A percentile compares a stretch with the other conserved stretches of the same genome.
Conservation (phyloP, 2,113 vertebrate genomes). For the Malurus alboscapulatus region DNA sequence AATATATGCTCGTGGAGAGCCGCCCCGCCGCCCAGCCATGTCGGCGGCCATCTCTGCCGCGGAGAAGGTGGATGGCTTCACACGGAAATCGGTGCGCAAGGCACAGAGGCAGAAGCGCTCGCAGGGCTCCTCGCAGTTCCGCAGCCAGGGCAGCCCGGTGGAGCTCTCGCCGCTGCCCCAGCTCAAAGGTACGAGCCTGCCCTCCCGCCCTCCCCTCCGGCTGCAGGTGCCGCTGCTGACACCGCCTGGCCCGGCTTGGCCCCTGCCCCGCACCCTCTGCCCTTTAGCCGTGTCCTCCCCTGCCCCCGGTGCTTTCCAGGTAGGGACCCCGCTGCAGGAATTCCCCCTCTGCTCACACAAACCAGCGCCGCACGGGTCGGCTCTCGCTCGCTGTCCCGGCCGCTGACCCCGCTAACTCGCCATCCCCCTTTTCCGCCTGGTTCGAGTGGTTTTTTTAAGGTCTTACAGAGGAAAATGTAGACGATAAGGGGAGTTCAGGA, state of each 20-base stretch:
- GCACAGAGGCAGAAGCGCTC: constrained; percentile 91
- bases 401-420: background rate
- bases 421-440: background rate
- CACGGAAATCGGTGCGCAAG: constrained; percentile 95
- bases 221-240: constrained; percentile 23
- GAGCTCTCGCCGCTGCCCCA: constrained; percentile 92
- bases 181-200: constrained; percentile 85
- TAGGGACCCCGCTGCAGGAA: background rate
- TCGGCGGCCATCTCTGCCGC: constrained; percentile 89
- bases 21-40: constrained; percentile 56
- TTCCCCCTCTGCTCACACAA: background rate
- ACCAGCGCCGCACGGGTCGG: background rate
- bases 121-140: constrained; percentile 95
- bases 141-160: constrained; percentile 80
- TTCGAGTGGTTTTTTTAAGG: background rate
- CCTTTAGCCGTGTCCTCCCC: background rate
- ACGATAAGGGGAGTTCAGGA: background rate
- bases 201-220: background rate
- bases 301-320: background rate
- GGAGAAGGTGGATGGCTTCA: constrained; percentile 99
- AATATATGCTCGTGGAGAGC: constrained; percentile 59
- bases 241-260: background rate
- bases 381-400: background rate
- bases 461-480: fast-evolving
- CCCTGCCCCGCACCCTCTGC: background rate